Evolutionary conservation across 2,113 vertebrate species (phyloP), one percentile per base, ranked within the genome.

Genomic region (Verasper variegatus): DNA sequence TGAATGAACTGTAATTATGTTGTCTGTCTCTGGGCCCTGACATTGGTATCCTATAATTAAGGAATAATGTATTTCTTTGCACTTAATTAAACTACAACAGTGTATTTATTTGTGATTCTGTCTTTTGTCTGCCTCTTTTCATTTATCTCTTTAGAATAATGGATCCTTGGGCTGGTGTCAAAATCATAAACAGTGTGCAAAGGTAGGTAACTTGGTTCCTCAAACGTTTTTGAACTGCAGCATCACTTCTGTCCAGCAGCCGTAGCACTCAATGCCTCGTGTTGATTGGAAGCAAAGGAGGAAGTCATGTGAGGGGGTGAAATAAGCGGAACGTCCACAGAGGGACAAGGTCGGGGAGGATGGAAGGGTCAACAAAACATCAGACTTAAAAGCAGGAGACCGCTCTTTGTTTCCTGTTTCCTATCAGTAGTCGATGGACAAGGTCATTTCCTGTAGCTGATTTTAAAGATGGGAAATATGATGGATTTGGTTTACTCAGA

Each of bases 111-210:
- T 66, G 3, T 55, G 12, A 7, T 24, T 5, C 2, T 61, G 15
- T 68, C 20, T 63, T 49, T 84, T 17, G 23, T 60, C n/a, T 6
- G 27, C 3, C 9, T 83, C 35, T 42, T 49, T 71, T 52, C 12
- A 26, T 37, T 47, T 42, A 13, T 42, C 66, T 76, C 75, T 63
- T 17, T 59, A 92, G 93, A 89, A 73, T 37, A 85, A 92, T 61
- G 87, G 87, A 77, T 90, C 91, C 57, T 24, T 94, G 82, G 88
- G 84, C 67, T 93, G 92, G 93, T 93, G 92, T 76, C 89, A 80
- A 11, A 21, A 64, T 57, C 86, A 93, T 74, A 93, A 91, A 73
- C 91, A 84, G 57, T 93, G 93, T 17, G 77, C 92, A 74, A 93
- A 91, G 91, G 93, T 94, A 83, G 54, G 90, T 31, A 20, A 54